A percentile compares a stretch with the other conserved stretches of the same genome.
phyloP scores from a whole-genome alignment of 2,888 invertebrate species.

The Phorcus lineatus region DNA sequence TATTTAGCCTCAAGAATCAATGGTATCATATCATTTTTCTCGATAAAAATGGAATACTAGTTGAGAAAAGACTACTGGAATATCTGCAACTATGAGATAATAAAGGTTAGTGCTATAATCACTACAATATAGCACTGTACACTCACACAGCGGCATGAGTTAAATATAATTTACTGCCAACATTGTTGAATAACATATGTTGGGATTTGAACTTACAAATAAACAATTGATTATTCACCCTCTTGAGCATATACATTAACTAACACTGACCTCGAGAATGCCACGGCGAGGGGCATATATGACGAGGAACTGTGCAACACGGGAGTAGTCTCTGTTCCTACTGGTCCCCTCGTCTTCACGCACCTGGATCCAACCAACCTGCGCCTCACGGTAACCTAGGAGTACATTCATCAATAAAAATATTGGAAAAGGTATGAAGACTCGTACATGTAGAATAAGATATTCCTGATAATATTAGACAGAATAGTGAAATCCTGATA shows the following conservation, averaged over 20 bases:
- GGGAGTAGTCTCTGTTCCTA: constrained; percentile 62
- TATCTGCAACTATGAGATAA: too few species aligned
- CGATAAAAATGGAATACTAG: too few species aligned
- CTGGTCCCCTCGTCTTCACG: constrained; percentile 78
- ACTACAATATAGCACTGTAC: not conserved
- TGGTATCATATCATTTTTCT: too few species aligned
- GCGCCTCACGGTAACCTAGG: constrained; percentile 91
- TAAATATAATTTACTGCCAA: not conserved
- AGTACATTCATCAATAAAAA: not conserved
- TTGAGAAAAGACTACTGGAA: too few species aligned
- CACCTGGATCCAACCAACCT: constrained; percentile 94
- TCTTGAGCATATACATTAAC: not conserved
- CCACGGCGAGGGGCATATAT: constrained; percentile 96
- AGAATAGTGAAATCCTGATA: too few species aligned
- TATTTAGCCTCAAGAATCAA: too few species aligned
- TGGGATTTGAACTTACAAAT: not conserved
- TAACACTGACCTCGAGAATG: constrained; percentile 83
- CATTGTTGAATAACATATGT: not conserved
- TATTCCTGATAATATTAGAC: not conserved
- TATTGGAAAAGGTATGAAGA: not conserved
- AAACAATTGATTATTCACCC: not conserved
- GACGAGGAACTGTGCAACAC: constrained; percentile 84
- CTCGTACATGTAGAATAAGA: not conserved
- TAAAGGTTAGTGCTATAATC: too few species aligned
- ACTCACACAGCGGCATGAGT: not conserved